A percentile compares a stretch with the other conserved stretches of the same genome.
These are phyloP conservation scores for Leucoraja erinaceus DNA, from an alignment of 2,113 vertebrate species.

Conservation along the genomic window DNA sequence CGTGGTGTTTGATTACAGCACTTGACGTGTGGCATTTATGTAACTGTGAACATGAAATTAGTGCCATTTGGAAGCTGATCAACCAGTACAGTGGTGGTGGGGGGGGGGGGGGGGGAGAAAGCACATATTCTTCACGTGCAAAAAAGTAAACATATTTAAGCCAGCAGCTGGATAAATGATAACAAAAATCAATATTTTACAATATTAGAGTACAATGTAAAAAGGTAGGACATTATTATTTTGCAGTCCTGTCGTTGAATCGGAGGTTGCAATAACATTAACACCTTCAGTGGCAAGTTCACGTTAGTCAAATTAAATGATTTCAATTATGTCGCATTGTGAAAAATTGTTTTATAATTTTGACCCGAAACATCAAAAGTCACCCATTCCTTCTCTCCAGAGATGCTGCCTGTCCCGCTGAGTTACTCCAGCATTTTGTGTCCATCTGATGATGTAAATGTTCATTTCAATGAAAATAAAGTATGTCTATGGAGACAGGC, in stretches of 20 bases:
- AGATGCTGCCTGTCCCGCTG: too few relatives aligned
- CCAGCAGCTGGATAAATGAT: background rate
- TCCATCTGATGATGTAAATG: too few relatives aligned
- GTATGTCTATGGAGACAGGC: too few relatives aligned
- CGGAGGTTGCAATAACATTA: background rate
- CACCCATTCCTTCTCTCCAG: too few relatives aligned
- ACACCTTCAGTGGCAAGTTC: background rate
- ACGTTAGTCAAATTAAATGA: background rate
- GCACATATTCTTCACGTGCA: background rate
- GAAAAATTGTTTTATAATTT: background rate
- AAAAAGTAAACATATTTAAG: background rate
- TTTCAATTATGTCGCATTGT: background rate
- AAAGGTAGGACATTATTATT: slow-evolving; percentile 12
- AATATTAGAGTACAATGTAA: background rate
- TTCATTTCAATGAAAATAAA: too few relatives aligned
- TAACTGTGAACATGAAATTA: background rate
- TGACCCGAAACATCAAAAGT: too few relatives aligned
- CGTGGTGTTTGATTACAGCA: background rate
- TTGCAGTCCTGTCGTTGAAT: too few relatives aligned
- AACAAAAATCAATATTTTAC: background rate
- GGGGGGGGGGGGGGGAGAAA: background rate
- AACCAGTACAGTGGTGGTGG: background rate
- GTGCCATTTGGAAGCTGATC: background rate
- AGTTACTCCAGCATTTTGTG: too few relatives aligned
- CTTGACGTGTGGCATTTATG: background rate